These are phyloP conservation scores for Epizoanthus illoricatus DNA, from an alignment of 92 coral and sea anemone genomes.

Conservation along the genomic window DNA sequence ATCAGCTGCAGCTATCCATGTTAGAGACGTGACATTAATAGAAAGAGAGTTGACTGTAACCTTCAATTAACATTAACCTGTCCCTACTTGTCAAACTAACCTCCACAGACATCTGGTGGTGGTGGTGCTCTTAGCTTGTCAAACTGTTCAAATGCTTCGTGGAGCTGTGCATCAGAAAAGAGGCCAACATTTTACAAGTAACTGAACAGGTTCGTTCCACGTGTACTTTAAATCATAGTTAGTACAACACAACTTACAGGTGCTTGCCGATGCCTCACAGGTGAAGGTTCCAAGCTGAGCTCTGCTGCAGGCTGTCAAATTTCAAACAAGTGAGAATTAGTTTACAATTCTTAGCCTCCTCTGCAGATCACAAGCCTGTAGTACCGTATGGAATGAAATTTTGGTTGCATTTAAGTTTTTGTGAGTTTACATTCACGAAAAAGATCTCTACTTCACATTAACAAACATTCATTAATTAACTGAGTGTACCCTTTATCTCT, in stretches of 20 bases:
- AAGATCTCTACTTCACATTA: no score
- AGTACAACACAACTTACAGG: constrained; percentile 54
- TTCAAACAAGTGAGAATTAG: neutral
- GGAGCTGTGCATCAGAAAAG: constrained; percentile 57
- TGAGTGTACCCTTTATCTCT: no score
- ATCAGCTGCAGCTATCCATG: no score
- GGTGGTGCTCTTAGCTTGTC: constrained; percentile 70
- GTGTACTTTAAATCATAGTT: neutral
- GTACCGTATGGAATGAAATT: no score
- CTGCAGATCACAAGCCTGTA: no score
- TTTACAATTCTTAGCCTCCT: neutral
- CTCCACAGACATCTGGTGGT: constrained; percentile 71
- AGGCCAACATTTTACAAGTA: no score
- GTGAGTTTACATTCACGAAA: no score
- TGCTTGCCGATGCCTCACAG: constrained; percentile 92
- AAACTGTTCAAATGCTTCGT: constrained; percentile 74
- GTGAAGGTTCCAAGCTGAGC: constrained; percentile 88
- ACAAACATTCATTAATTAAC: no score
- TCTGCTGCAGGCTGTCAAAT: constrained; percentile 91
- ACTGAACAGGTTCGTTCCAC: neutral
- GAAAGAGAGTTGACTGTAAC: neutral
- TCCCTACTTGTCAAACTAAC: constrained; percentile 34
- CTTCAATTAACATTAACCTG: neutral
- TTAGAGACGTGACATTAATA: neutral
- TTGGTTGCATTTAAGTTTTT: no score